Base-by-base conservation (phyloP, 2,888 invertebrate species). In the Brachynemurus nebulosus region DNA sequence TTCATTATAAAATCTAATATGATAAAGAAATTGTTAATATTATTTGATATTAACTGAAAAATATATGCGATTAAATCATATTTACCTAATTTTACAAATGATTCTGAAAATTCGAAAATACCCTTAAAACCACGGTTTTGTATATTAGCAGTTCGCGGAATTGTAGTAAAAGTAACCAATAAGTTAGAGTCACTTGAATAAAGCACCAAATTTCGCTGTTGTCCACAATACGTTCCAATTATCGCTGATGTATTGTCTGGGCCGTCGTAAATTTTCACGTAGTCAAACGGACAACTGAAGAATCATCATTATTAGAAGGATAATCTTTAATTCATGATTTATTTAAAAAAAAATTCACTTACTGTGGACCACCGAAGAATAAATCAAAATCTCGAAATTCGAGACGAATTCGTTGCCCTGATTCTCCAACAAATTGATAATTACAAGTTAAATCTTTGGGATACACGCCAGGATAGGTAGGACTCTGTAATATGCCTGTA, bases 111-210 rank as follows among this genome's bases (percentile, higher is more conserved):
- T 75, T 95, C 93, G 72, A 90, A 98, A 68, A 92, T 90, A 64
- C 93, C 95, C 71, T 90, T 90, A 74, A 95, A 98, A 63, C 97
- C 98, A 65, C 95, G 81, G 71, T 96, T 95, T 71, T 95, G 93
- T 56, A 90, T 85, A 69, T 86, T 91, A 64, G 85, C 93, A 66
- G 85, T 84, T 69, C 89, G 80, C 64, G 84, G 79, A 59, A 92
- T 76, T 57, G 95, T 90, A 65, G 78, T 84, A 73, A 96, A 95
- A 59, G 89, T 80, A 61, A 96, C 86, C 61, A 85, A 82, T 59
- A 96, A 77, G 53, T 83, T 80, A 64, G 89, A 85, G 68, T 86
- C 82, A 63, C 91, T 90, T 61, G 93, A 95, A 72, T 90, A 95
- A 56, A 93, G 77, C 63, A 93, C 91, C 66, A 95, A 77, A 71